A percentile compares a stretch with the other conserved stretches of the same genome.
These are phyloP conservation scores for Narcine bancroftii DNA, from an alignment of 2,113 vertebrate species.

Conservation along the genomic window DNA sequence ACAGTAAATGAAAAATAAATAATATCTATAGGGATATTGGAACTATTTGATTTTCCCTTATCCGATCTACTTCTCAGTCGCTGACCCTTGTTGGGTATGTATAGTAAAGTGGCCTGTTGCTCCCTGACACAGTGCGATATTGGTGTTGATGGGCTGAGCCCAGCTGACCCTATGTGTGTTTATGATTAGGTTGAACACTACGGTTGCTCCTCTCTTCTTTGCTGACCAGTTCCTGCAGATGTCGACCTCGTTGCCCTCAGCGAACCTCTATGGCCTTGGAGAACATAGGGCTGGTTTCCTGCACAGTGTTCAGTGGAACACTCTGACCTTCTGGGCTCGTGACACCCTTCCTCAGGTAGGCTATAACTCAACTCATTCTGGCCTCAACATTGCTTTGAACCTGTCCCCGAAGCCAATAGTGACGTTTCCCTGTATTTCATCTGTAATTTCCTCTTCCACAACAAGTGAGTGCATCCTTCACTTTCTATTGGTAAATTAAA, in stretches of 20 bases:
- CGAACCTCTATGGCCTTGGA: conserved; percentile 70
- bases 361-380: background rate
- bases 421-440: too few species aligned
- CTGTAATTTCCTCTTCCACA: too few species aligned
- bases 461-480: too few species aligned
- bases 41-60: background rate
- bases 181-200: conserved; percentile 65
- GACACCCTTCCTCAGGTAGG: conserved; percentile 71
- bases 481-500: too few species aligned
- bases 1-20: too few species aligned
- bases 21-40: too few species aligned
- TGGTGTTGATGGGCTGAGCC: background rate
- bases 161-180: background rate
- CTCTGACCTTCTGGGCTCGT: conserved; percentile 75
- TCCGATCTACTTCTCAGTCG: background rate
- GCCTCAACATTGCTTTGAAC: background rate
- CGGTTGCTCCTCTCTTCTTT: conserved; percentile 71
- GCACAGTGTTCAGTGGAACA: conserved; percentile 73
- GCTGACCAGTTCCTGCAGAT: conserved; percentile 80
- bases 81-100: background rate
- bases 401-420: too few species aligned
- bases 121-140: background rate
- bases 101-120: background rate
- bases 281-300: conserved; percentile 70
- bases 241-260: conserved; percentile 59